Evolutionary conservation across 1,140 invertebrate species (phyloP), one percentile per base, ranked within the genome.

Genomic region (Orchestia grillus): DNA sequence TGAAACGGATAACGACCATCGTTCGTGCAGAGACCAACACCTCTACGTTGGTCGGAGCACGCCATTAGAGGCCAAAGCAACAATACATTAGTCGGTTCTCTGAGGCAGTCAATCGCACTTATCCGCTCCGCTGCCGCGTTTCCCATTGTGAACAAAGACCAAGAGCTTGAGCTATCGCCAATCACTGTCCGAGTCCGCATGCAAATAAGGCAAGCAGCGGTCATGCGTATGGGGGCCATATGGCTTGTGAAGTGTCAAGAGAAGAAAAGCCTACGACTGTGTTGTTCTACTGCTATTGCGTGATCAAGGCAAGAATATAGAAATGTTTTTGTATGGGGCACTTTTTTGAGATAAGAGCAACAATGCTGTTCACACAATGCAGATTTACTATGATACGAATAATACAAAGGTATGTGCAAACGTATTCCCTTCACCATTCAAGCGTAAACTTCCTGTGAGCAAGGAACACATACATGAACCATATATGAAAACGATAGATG

Each of bases 151-250:
- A 91, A 91, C 88, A 91, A 91, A 91, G 88, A 42, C 41, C 88
- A 44, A 28, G 44, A 41, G 88, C 88, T 91, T 91, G 88, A 91
- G 88, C 88, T 91, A 91, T 91, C 88, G 88, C 88, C 88, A 91
- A 91, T 91, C 88, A 91, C 41, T 44, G 88, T 91, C 88, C 88
- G 88, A 91, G 88, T 43, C 41, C 15, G 88, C 88, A 91, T 91
- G 88, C 88, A 91, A 91, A 91, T 91, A 91, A 91, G 88, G 88
- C 23, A 44, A 42, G 28, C 41, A 91, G 41, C 88, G 44, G 88
- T 91, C 41, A 77, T 77, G 62, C 28, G 1, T 77, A 77, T 77
- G 62, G 62, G 15, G 36, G 62, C 62, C 62, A 77, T 77, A 77
- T 77, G 62, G 62, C 28, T 77, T 8, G 62, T 77, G 62, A 77